Base-by-base conservation (phyloP, 2,888 invertebrate genomes). In the Taenaris catops region DNA sequence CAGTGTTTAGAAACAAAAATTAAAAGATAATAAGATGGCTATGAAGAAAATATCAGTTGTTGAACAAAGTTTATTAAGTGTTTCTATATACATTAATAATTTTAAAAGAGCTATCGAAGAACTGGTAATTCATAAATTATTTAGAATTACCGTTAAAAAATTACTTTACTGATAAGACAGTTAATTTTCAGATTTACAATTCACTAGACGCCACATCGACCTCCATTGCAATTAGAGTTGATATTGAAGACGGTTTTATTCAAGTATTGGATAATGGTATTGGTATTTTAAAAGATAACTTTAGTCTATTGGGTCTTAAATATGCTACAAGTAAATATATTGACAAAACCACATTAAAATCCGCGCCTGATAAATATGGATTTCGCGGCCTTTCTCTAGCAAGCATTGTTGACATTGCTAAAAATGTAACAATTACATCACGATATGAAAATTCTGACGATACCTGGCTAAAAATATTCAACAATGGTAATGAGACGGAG, bases 201-300 rank as follows among this genome's bases (percentile, higher is more conserved):
- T 87, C 93, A 11, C 62, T 94, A 42, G 93, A 94, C 70, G 92
- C 93, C 4, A 86, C 88, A 44, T 89, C 94, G 1, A 90, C 89
- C 8, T 90, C 91, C 10, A 89, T 95, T 36, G 93, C 93, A 8
- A 83, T 94, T 31, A 83, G 93, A 54, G 62, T 94, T 10, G 80
- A 93, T 63, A 67, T 91, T 11, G 60, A 74, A 35, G 81, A 88
- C 41, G 88, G 87, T 51, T 87, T 84, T 47, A 84, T 95, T 46
- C 93, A 93, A 88, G 91, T 95, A 3, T 86, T 94, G 19, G 95
- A 95, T 61, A 94, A 95, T 79, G 95, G 95, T 1, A 51, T 46
- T 49, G 95, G 95, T 1, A 89, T 95, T 14, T 50, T 70, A 1
- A 66, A 75, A 49, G 55, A 69, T 11, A 88, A 91, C 57, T 76